Evolutionary conservation across 2,797 vertebrate species (phyloP).

Genomic region (Tangara arthus): DNA sequence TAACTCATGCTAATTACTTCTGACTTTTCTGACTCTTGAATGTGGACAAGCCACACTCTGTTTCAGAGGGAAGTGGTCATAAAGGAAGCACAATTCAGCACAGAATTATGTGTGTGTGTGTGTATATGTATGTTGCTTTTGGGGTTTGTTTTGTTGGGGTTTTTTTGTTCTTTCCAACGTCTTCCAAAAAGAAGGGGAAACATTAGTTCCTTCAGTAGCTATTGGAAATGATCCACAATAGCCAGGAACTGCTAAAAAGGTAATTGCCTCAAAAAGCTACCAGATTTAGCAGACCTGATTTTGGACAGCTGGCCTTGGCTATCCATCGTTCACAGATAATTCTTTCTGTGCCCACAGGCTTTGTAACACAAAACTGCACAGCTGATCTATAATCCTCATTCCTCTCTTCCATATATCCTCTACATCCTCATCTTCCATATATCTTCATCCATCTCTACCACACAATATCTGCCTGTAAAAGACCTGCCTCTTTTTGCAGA

Average conservation of each 20-base stretch:
- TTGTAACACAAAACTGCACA: neutral
- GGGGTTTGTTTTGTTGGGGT: rapidly evolving
- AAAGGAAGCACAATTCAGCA: neutral
- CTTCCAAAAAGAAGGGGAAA: neutral
- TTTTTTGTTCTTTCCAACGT: neutral
- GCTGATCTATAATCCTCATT: neutral
- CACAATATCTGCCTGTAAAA: neutral
- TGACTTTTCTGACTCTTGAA: neutral
- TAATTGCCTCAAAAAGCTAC: neutral
- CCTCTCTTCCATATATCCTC: neutral
- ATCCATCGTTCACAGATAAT: neutral
- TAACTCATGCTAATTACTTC: neutral
- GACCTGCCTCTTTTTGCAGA: neutral
- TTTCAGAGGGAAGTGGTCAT: neutral
- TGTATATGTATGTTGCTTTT: neutral
- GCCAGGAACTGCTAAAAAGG: neutral
- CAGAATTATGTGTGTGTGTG: neutral
- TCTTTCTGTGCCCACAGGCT: neutral
- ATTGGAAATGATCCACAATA: neutral
- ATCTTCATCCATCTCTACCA: neutral
- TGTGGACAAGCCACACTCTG: neutral
- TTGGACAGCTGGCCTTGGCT: neutral
- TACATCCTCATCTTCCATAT: neutral
- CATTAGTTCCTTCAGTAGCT: neutral
- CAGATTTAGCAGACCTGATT: neutral